phyloP scores from a whole-genome alignment of 2,797 vertebrate genomes.

The Acanthis flammea region DNA sequence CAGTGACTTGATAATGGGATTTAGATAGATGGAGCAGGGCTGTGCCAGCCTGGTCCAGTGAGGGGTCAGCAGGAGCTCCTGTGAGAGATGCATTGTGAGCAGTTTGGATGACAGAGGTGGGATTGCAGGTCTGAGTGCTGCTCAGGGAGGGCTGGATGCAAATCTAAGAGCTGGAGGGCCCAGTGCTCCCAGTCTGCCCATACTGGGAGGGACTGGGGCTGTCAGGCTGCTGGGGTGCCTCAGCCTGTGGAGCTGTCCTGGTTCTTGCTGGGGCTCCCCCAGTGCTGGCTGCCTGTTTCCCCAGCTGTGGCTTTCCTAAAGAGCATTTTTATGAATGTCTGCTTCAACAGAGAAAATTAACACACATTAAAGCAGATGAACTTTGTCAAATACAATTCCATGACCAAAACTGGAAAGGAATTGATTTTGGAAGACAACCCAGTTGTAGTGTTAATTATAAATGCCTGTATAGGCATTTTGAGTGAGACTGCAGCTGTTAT shows the following conservation, averaged over 20 bases:
- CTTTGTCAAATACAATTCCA: slow-evolving; percentile 45
- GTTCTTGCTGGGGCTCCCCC: neutral
- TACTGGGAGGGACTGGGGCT: neutral
- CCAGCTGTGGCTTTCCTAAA: neutral
- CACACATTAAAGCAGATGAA: neutral
- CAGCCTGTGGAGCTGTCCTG: fast-evolving
- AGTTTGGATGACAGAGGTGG: fast-evolving
- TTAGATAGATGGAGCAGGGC: neutral
- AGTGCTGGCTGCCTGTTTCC: neutral
- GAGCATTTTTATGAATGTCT: neutral
- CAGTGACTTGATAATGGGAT: neutral
- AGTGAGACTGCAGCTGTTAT: neutral
- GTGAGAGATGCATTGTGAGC: neutral
- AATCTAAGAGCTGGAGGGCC: neutral
- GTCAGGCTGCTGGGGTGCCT: neutral
- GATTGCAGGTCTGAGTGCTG: neutral
- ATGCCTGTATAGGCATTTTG: neutral
- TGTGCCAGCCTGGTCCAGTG: neutral
- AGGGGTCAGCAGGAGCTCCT: neutral
- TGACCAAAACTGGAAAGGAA: neutral
- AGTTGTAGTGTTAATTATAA: slow-evolving; percentile 51
- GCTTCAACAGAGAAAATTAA: neutral
- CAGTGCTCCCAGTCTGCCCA: neutral
- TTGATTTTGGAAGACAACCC: slow-evolving; percentile 30
- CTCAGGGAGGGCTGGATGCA: neutral